Evolutionary conservation across 1,140 invertebrate species (phyloP), one percentile per base, ranked within the genome.

Genomic region (Aethina tumida): DNA sequence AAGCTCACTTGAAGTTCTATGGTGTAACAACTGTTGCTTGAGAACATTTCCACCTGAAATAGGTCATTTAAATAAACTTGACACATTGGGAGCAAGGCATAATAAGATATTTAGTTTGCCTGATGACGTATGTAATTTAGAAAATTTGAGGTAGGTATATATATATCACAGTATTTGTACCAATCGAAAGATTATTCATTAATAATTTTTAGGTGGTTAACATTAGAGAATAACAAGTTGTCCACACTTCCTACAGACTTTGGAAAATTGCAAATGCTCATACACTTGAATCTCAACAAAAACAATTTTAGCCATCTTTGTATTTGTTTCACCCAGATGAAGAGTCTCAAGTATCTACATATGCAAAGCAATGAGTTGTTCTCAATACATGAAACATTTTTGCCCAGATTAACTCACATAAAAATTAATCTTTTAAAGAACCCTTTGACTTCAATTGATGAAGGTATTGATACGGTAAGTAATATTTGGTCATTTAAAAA

Each of bases 1-100:
- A 47, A 67, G 63, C 9, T 69, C 71, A 33, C 58, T 93, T 33
- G 86, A 89, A 58, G 74, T 75, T 30, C 69, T 93, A 31, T 79
- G 76, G 63, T 67, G 86, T 31, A 77, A 79, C 48, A 67, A 67
- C 36, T 78, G 70, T 18, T 60, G 54, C 9, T 46, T 72, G 18
- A 41, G 37, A 14, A 60, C 63, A 38, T 59, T 88, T 29, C 84
- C 84, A 4, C 63, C 68, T 25, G 76, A 82, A 48, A 74, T 89
- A 32, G 73, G 75, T 1, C 70, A 73, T 34, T 67, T 89, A 36
- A 66, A 67, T 26, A 80, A 80, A 49, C 61, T 92, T 10, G 82
- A 92, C 56, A 77, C 73, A 0, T 66, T 78, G 42, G 74, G 74
- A 5, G 69, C 70, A 3, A 58, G 71, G 18, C 68, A 69, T 5